These are phyloP conservation scores for Neodiprion lecontei DNA, from an alignment of 1,140 invertebrate species.

Conservation along the genomic window DNA sequence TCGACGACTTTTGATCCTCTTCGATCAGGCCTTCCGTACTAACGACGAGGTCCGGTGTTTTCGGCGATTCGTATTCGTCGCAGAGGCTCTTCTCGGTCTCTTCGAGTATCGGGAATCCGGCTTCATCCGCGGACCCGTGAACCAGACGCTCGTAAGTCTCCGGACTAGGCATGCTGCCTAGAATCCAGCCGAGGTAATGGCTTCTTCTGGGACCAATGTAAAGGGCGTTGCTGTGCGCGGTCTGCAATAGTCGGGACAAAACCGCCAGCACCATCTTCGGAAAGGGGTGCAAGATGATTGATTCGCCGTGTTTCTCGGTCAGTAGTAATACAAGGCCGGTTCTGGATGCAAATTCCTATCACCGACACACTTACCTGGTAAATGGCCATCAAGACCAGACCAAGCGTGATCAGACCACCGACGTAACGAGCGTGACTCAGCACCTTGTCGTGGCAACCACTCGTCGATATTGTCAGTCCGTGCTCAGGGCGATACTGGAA, in stretches of 20 bases:
- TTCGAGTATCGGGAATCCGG: not conserved
- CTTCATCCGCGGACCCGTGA: not conserved
- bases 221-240: slow-evolving; percentile 20
- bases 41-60: not conserved
- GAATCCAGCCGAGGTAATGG: slow-evolving; percentile 28
- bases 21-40: too few species aligned
- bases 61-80: not conserved
- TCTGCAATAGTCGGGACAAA: slow-evolving; percentile 31
- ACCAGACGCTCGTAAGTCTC: not conserved
- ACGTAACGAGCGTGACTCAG: not conserved
- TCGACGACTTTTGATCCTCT: too few species aligned
- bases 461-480: slow-evolving; percentile 19
- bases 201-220: slow-evolving; percentile 17
- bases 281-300: not conserved
- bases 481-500: slow-evolving; percentile 23
- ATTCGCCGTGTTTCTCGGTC: not conserved
- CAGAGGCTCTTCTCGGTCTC: not conserved
- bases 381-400: slow-evolving; percentile 19
- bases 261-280: slow-evolving; percentile 27
- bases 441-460: slow-evolving; percentile 26
- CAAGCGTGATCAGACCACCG: slow-evolving; percentile 18
- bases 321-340: not conserved
- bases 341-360: not conserved
- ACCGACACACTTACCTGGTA: slow-evolving; percentile 30
- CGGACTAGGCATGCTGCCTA: slow-evolving; percentile 11